These are phyloP conservation scores for Ceratosolen fusciceps DNA, from an alignment of 1,140 invertebrate species.

Conservation along the genomic window DNA sequence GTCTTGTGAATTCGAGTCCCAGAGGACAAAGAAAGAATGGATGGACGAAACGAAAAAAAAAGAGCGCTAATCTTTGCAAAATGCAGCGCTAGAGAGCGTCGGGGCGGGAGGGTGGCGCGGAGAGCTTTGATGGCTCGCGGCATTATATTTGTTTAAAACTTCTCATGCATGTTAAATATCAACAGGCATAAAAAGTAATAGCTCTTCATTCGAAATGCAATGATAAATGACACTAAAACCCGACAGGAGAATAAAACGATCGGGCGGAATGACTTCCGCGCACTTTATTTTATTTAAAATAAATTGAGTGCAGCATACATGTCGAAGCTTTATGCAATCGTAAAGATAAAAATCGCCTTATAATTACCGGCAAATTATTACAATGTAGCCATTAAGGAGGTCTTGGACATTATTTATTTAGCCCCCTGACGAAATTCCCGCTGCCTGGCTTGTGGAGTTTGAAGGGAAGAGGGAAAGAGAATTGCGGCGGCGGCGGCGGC, in stretches of 20 bases:
- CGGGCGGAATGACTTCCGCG: background rate
- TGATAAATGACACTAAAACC: slow-evolving; percentile 21
- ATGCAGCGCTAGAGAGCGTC: too few relatives aligned
- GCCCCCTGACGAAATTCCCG: background rate
- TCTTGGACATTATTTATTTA: background rate
- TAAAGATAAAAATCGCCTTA: background rate
- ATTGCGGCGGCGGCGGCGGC: too few relatives aligned
- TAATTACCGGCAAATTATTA: background rate
- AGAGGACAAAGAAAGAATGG: too few relatives aligned
- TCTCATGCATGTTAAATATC: background rate
- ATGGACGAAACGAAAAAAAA: too few relatives aligned
- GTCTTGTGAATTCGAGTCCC: too few relatives aligned
- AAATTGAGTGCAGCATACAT: background rate
- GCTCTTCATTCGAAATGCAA: slow-evolving; percentile 2
- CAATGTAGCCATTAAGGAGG: background rate
- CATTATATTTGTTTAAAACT: background rate
- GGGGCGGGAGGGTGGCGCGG: too few relatives aligned
- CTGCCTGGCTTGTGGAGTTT: too few relatives aligned
- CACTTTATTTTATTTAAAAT: slow-evolving; percentile 6
- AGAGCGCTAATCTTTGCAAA: too few relatives aligned
- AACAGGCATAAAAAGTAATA: background rate
- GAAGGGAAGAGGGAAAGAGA: too few relatives aligned
- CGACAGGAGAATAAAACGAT: slow-evolving; percentile 8
- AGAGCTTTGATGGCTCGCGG: too few relatives aligned
- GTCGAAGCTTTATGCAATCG: background rate